Evolutionary conservation across 2,113 vertebrate genomes (phyloP), one percentile per base, ranked within the genome.

Genomic region (Gila orcuttii): DNA sequence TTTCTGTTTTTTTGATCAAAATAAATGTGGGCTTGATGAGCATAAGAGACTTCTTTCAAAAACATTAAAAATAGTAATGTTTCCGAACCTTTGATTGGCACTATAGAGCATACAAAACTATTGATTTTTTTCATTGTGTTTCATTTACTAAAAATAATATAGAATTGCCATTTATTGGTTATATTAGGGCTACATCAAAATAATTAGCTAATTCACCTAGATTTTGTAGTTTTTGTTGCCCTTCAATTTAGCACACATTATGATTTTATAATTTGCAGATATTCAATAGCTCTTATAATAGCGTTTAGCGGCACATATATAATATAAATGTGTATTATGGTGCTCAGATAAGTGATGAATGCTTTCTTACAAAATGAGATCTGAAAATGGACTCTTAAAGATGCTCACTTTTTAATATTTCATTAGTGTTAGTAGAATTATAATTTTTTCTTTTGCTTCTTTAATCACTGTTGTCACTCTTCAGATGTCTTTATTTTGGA

Each of bases 401-500:
- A 9, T n/a, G 21, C 10, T 73, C 3, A 55, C 1, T 33, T 77
- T 42, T 77, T 9, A 39, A 9, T 71, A 8, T 57, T 6, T 21
- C 19, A 23, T 57, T 23, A 25, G 13, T 47, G 42, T 15, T n/a
- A 3, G 4, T 23, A 15, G 1, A 47, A 11, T 75, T n/a, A 47
- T 2, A 57, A 57, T 2, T 39, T 6, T 12, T 7, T 75, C 0
- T 6, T 62, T n/a, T 3, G 4, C 5, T 62, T 77, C 1, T 77
- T 50, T 36, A 13, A 47, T 39, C 8, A 64, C 68, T 47, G 55
- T 86, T 88, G 68, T 86, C 31, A 31, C 39, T 47, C 50, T 77
- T 87, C 66, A 85, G 85, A 85, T 87, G 78, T 76, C 23, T 50
- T 85, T 82, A 50, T 55, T 73, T 36, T 76, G 45, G 82, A 66